These are phyloP conservation scores for Carposina sasakii DNA, from an alignment of 1,140 invertebrate genomes.

Conservation along the genomic window DNA sequence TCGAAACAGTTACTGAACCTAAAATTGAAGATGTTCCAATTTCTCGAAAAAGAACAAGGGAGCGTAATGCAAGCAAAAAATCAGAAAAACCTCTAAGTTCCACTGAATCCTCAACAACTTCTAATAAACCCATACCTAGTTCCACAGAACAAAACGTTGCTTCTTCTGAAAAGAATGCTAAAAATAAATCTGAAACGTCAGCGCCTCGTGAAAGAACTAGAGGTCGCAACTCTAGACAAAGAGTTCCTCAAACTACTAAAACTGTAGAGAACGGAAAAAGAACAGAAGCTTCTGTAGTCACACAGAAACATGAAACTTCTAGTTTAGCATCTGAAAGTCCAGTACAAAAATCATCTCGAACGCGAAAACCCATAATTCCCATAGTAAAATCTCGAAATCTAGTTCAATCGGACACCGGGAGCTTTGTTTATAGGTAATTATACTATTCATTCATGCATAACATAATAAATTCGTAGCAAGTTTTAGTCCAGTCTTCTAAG, in stretches of 20 bases:
- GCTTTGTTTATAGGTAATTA: conserved; percentile 58
- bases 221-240: too few species aligned
- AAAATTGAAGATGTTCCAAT: too few species aligned
- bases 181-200: too few species aligned
- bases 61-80: conserved; percentile 1
- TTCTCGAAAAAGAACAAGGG: neutral
- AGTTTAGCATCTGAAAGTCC: neutral
- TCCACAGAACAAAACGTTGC: too few species aligned
- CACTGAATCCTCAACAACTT: conserved; percentile 18
- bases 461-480: too few species aligned
- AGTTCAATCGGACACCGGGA: conserved; percentile 50
- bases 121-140: too few species aligned
- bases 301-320: neutral
- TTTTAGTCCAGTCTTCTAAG: too few species aligned
- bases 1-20: too few species aligned
- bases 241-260: too few species aligned
- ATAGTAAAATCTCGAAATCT: conserved; percentile 51
- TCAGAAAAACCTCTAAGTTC: conserved; percentile 10
- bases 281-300: neutral
- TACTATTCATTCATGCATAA: too few species aligned
- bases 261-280: neutral
- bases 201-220: too few species aligned
- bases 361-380: conserved; percentile 44
- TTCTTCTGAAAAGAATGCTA: too few species aligned
- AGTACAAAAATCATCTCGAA: conserved; percentile 15